A percentile compares a stretch with the other conserved stretches of the same genome.
Evolutionary conservation across 2,113 vertebrate genomes (phyloP).

Genomic region (Crypturellus undulatus): DNA sequence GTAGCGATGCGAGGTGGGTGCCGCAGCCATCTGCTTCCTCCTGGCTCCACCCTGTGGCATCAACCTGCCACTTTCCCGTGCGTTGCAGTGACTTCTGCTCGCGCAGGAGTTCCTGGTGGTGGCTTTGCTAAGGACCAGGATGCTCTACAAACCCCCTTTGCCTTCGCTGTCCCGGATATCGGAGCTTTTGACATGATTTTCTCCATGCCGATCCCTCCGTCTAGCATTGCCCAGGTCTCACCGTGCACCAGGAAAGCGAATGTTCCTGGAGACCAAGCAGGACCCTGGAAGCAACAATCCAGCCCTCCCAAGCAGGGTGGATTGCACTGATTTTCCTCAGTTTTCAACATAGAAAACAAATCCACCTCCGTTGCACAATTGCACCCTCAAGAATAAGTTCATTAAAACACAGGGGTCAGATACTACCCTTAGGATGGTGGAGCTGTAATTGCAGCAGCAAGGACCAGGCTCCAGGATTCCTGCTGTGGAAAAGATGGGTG

Average conservation of each 20-base stretch:
- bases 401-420: background rate
- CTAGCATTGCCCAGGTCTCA: background rate
- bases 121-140: background rate
- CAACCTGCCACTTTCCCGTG: background rate
- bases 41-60: slow-evolving; percentile 52
- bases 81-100: accelerated
- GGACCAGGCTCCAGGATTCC: background rate
- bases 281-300: background rate
- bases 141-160: accelerated
- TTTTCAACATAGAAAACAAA: background rate
- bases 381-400: background rate
- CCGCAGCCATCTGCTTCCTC: slow-evolving; percentile 28
- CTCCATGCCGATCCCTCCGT: accelerated
- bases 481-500: background rate
- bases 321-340: background rate
- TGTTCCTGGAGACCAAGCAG: background rate
- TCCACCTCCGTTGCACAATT: accelerated
- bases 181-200: background rate
- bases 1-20: background rate
- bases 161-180: background rate
- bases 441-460: background rate
- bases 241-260: background rate
- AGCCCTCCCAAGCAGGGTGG: accelerated
- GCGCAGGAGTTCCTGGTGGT: accelerated
- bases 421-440: background rate